Evolutionary conservation across 2,797 vertebrate species (phyloP).

Genomic region (Sebastes steindachneri): DNA sequence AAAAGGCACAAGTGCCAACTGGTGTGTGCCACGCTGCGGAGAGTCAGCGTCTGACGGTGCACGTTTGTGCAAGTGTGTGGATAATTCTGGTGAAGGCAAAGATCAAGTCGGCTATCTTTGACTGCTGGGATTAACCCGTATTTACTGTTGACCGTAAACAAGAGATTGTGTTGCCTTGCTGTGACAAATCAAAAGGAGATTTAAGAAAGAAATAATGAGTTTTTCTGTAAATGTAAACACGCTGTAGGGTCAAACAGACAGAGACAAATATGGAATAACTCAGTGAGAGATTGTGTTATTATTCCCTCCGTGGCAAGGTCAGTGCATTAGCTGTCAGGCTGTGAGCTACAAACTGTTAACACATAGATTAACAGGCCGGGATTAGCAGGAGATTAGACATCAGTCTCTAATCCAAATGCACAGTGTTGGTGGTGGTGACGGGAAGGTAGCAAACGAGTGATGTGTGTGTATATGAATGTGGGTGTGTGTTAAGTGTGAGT

Average conservation of each 20-base stretch:
- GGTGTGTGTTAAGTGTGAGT: neutral
- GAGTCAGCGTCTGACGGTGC: conserved; percentile 36
- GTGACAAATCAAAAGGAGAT: neutral
- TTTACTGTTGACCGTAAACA: conserved; percentile 25
- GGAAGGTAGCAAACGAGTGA: conserved; percentile 13
- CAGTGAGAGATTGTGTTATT: conserved; percentile 10
- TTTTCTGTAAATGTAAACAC: neutral
- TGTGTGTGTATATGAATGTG: neutral
- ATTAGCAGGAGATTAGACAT: conserved; percentile 75
- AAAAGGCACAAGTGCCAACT: conserved; percentile 44
- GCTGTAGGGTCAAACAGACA: neutral
- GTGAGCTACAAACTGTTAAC: conserved; percentile 44
- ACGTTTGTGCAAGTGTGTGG: conserved; percentile 52
- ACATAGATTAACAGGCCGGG: conserved; percentile 71
- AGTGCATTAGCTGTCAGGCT: conserved; percentile 32
- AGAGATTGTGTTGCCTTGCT: neutral
- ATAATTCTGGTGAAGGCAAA: conserved; percentile 28
- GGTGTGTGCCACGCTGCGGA: conserved; percentile 39
- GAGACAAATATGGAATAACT: conserved; percentile 4
- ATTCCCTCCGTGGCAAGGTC: conserved; percentile 26
- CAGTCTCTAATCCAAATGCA: conserved; percentile 59
- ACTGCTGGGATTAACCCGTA: conserved; percentile 37
- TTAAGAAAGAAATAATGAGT: neutral
- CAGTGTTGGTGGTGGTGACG: neutral
- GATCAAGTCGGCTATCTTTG: conserved; percentile 47